Percentiles rank a stretch among this genome's conserved stretches.
Evolutionary conservation across 2,113 vertebrate genomes (phyloP).

Genomic region (Scomber scombrus): DNA sequence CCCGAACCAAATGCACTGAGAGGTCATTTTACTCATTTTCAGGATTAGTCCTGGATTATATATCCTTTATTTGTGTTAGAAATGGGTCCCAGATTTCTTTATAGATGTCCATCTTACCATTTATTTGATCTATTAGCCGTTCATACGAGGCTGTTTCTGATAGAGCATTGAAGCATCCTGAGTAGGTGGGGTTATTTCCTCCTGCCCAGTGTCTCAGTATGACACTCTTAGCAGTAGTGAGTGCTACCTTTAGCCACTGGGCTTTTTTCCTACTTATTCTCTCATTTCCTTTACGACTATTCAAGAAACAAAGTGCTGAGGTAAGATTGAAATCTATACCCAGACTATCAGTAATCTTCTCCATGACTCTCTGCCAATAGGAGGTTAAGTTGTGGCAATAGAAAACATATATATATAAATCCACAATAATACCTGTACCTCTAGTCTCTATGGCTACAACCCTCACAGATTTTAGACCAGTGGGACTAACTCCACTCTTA

Average conservation of each 20-base stretch:
- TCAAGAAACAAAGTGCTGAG: not conserved
- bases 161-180: not conserved
- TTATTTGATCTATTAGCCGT: not conserved
- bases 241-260: not conserved
- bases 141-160: not conserved
- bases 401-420: no score
- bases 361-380: no score
- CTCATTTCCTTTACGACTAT: not conserved
- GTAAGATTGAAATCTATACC: not conserved
- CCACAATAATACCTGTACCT: no score
- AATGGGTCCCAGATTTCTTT: not conserved
- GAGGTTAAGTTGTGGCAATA: no score
- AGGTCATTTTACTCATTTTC: no score
- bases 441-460: no score
- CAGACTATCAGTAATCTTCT: not conserved
- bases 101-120: not conserved
- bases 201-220: not conserved
- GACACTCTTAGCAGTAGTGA: not conserved
- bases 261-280: not conserved
- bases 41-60: no score
- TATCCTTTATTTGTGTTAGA: not conserved
- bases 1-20: no score
- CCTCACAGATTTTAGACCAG: no score
- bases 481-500: no score
- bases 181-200: not conserved